Conservation (phyloP, 2,113 vertebrate species). For the Elephas maximus region DNA sequence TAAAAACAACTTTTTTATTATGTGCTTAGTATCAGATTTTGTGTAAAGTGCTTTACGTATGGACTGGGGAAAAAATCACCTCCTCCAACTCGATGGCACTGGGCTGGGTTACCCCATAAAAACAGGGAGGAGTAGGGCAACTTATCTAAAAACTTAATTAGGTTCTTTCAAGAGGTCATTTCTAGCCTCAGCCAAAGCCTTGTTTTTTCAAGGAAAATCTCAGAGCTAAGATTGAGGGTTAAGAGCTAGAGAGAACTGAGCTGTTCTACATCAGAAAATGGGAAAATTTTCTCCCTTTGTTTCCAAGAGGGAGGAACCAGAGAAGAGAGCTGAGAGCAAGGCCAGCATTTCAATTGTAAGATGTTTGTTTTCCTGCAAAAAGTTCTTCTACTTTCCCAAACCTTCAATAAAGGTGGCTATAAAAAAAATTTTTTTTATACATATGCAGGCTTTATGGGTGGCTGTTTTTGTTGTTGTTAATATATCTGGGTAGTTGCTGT, state of each 20-base stretch:
- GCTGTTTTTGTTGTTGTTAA: neutral
- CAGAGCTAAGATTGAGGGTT: neutral
- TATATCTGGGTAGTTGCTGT: neutral
- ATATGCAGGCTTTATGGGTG: neutral
- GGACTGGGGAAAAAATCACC: neutral
- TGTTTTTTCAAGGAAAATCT: neutral
- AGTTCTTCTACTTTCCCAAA: neutral
- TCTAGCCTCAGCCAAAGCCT: neutral
- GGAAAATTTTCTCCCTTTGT: neutral
- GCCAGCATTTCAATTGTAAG: neutral
- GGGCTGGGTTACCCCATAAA: neutral
- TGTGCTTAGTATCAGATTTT: neutral
- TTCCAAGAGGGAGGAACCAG: neutral
- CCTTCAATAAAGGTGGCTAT: neutral
- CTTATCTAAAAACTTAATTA: constrained; percentile 53
- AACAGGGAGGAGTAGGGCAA: constrained; percentile 12
- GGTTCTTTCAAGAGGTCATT: neutral
- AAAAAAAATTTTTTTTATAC: too few relatives aligned
- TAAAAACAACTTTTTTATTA: constrained; percentile 3
- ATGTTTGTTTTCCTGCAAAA: neutral
- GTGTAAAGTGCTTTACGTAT: neutral
- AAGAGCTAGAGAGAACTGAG: neutral
- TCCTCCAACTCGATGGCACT: neutral
- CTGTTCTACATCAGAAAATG: constrained; percentile 4
- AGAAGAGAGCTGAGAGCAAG: neutral